A percentile compares a stretch with the other conserved stretches of the same genome.
These are phyloP conservation scores for Apocheima hispidaria DNA, from an alignment of 2,888 invertebrate genomes.

Conservation along the genomic window DNA sequence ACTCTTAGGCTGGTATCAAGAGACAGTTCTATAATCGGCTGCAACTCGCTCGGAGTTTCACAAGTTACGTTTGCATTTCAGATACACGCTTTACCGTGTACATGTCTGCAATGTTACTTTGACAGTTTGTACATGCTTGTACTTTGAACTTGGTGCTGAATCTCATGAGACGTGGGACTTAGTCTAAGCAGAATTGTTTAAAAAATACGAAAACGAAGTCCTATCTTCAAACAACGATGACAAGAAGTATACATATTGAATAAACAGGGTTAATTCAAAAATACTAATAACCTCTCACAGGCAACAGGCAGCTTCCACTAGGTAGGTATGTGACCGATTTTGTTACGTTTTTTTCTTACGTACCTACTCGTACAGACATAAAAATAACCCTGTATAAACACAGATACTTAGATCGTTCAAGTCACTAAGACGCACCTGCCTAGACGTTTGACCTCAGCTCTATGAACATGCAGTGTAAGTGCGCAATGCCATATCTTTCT, in stretches of 20 bases:
- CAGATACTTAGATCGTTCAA: too few relatives aligned
- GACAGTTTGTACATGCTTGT: slow-evolving; percentile 44
- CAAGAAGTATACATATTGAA: background rate
- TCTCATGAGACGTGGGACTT: slow-evolving; percentile 40
- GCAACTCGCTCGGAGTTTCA: slow-evolving; percentile 61
- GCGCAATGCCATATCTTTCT: too few relatives aligned
- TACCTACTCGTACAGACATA: too few relatives aligned
- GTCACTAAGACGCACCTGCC: too few relatives aligned
- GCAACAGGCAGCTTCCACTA: too few relatives aligned
- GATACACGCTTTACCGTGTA: slow-evolving; percentile 43
- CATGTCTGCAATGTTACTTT: slow-evolving; percentile 38
- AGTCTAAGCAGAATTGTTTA: slow-evolving; percentile 20
- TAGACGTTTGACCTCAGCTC: too few relatives aligned
- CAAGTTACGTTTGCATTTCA: slow-evolving; percentile 53
- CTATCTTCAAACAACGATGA: background rate
- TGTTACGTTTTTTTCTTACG: too few relatives aligned
- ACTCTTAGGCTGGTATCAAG: slow-evolving; percentile 45
- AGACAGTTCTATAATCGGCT: slow-evolving; percentile 71
- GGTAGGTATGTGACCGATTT: too few relatives aligned
- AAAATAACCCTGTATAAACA: too few relatives aligned
- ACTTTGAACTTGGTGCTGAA: slow-evolving; percentile 46
- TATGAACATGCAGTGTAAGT: too few relatives aligned
- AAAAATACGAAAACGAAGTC: slow-evolving; percentile 1
- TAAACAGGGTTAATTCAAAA: too few relatives aligned
- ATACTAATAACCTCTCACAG: too few relatives aligned